A percentile compares a stretch with the other conserved stretches of the same genome.
phyloP scores from a whole-genome alignment of 2,797 vertebrate genomes.

The Rhodeus uyekii region DNA sequence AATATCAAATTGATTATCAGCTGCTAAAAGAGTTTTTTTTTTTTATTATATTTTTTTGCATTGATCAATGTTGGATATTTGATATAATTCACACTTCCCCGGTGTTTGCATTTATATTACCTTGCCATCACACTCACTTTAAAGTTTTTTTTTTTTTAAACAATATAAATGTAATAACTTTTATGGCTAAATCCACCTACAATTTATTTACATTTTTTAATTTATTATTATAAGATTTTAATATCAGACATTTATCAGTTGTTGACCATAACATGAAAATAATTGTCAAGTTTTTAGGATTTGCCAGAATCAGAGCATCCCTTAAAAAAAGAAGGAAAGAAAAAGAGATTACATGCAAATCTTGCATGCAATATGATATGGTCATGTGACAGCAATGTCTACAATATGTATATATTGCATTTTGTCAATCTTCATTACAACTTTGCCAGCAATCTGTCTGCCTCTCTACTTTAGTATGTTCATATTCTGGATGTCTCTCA shows the following conservation, averaged over 20 bases:
- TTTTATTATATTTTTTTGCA: not conserved
- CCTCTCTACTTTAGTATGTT: not conserved
- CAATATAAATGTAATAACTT: not conserved
- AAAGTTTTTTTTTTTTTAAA: not conserved
- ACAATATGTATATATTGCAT: not conserved
- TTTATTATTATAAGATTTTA: not conserved
- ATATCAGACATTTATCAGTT: not conserved
- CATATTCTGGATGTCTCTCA: not conserved
- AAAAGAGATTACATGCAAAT: too few species aligned
- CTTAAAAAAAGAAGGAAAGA: too few species aligned
- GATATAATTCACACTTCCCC: not conserved
- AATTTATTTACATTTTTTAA: not conserved
- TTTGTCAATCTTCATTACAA: not conserved
- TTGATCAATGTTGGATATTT: not conserved
- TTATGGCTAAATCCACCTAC: not conserved
- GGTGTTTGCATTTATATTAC: not conserved
- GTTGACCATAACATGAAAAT: not conserved
- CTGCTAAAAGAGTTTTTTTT: too few species aligned
- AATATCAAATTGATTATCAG: not conserved
- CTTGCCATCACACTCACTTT: not conserved
- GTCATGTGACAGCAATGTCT: too few species aligned
- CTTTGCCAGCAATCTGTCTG: too few species aligned
- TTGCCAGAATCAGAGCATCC: not conserved
- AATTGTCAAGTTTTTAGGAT: too few species aligned
- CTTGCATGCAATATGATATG: too few species aligned